These are phyloP conservation scores for Parauchenoglanis ngamensis DNA, from an alignment of 2,797 vertebrate genomes.

Conservation along the genomic window DNA sequence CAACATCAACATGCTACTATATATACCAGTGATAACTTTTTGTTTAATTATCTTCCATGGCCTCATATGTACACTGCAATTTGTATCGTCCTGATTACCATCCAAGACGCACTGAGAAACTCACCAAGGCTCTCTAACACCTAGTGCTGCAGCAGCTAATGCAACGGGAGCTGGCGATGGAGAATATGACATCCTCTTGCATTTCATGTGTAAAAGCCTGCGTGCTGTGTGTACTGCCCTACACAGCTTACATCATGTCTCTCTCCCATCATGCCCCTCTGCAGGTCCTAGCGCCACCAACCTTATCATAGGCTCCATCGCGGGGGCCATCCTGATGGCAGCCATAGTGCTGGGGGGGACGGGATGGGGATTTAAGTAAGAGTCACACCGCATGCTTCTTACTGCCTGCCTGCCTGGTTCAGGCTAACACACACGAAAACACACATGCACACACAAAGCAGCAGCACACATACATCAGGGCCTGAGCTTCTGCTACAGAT, in stretches of 20 bases:
- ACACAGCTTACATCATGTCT: constrained; percentile 69
- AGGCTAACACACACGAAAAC: constrained; percentile 53
- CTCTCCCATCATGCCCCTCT: constrained; percentile 77
- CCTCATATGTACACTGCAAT: constrained; percentile 11
- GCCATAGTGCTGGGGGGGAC: constrained; percentile 95
- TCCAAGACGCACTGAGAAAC: constrained; percentile 12
- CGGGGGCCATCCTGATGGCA: constrained; percentile 94
- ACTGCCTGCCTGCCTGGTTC: constrained; percentile 78
- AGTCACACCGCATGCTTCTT: constrained; percentile 84
- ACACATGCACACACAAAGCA: constrained; percentile 42
- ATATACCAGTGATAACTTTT: constrained; percentile 5
- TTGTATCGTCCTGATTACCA: not conserved
- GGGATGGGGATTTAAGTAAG: constrained; percentile 97
- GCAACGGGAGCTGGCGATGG: constrained; percentile 32
- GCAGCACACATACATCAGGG: constrained; percentile 48
- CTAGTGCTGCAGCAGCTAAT: constrained; percentile 16
- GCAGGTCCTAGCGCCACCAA: constrained; percentile 94
- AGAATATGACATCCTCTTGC: constrained; percentile 43
- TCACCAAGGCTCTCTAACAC: not conserved
- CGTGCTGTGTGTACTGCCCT: constrained; percentile 53
- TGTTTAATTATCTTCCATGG: not conserved
- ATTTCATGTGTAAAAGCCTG: constrained; percentile 54
- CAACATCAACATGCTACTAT: not conserved
- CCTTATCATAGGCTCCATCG: constrained; percentile 95
- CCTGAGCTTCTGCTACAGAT: constrained; percentile 65